Evolutionary conservation across 2,888 invertebrate genomes (phyloP), one percentile per base, ranked within the genome.

Genomic region (Eurytoma californica): DNA sequence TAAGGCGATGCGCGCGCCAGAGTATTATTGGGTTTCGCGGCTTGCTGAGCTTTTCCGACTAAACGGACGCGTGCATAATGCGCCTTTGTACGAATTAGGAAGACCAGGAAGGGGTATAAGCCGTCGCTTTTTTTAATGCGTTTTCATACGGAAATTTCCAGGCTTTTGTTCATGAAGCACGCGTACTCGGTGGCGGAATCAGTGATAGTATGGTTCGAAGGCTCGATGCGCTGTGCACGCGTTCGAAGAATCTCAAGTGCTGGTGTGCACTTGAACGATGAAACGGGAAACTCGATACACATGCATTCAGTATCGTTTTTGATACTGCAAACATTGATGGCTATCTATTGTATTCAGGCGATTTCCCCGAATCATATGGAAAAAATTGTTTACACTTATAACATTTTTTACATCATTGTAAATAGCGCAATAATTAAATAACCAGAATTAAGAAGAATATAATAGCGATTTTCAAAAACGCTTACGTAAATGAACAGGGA

Each of bases 171-270:
- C 1, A 39, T 9, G 9, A 39, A 9, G 9, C 9, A 39, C 9
- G 39, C 7, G 39, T 39, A 39, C 39, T 39, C 39, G 7, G 39
- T 39, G 39, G 39, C 39, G 14, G 55, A 1, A 2, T 16, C 39
- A 39, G 20, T 3, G 16, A 16, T 47, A 39, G 18, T 18, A 7
- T 47, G 18, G 7, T n/a, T 47, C 12, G 24, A 60, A 14, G 28
- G 14, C 60, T 60, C 28, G 28, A 65, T 65, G 16, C 39, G 39
- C 39, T 28, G 16, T 53, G 67, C 67, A 20, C 66, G 53, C 65
- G 39, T 58, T 51, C 28, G 72, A 72, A 72, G 72, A 60, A 60
- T 72, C 70, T 47, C 60, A 60, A 72, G 70, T 72, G 70, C 60
- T 14, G 14, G 49, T 1, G 24, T 28, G 20, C 13, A 57, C 30